A percentile compares a stretch with the other conserved stretches of the same genome.
Conservation (phyloP, 2,113 vertebrate species). For the Potamarius usumacintae region DNA sequence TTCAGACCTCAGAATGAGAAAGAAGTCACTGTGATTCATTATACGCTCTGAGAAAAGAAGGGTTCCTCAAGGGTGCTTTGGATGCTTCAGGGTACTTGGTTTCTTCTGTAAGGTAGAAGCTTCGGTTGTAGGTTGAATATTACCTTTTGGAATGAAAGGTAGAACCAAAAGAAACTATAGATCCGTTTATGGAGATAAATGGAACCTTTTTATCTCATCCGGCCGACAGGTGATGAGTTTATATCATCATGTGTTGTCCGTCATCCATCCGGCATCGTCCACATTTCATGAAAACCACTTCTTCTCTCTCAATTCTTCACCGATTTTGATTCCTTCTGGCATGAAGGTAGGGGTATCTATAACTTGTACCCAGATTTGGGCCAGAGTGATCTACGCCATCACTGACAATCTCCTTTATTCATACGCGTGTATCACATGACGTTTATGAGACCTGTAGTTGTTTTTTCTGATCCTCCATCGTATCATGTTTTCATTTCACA, state of each 20-base stretch:
- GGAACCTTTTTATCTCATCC: neutral
- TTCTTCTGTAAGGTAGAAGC: neutral
- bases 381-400: too few relatives aligned
- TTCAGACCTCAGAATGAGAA: slow-evolving; percentile 22
- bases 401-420: neutral
- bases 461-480: neutral
- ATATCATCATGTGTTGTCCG: too few relatives aligned
- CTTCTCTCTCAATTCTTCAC: too few relatives aligned
- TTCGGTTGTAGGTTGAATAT: neutral
- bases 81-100: neutral
- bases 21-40: neutral
- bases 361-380: too few relatives aligned
- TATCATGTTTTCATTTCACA: neutral
- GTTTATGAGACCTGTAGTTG: neutral
- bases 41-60: neutral
- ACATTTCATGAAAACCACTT: too few relatives aligned
- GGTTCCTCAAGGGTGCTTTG: neutral
- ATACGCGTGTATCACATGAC: neutral
- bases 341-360: too few relatives aligned
- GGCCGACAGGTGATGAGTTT: too few relatives aligned
- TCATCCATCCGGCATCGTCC: too few relatives aligned
- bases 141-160: neutral
- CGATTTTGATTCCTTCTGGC: too few relatives aligned
- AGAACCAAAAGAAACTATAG: neutral
- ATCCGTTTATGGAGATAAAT: neutral